Conservation (phyloP, 2,797 vertebrate genomes). For the Gambelia wislizenii region DNA sequence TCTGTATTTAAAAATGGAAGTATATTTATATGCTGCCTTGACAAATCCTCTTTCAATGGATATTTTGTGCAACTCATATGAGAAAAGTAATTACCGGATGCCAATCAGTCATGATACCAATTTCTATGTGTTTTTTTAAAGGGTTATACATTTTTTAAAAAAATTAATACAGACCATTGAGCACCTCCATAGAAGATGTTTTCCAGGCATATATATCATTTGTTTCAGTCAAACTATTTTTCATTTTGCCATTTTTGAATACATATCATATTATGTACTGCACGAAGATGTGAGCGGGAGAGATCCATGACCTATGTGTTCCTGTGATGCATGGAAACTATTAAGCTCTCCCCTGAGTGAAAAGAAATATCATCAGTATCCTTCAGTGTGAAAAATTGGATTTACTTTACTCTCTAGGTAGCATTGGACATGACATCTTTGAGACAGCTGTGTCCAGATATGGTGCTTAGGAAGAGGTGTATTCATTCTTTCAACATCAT, state of each 20-base stretch:
- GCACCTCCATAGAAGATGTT: slow-evolving; percentile 11
- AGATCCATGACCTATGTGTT: slow-evolving; percentile 25
- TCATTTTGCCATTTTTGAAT: slow-evolving; percentile 42
- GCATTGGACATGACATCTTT: neutral
- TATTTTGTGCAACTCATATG: neutral
- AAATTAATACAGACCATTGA: neutral
- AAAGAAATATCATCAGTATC: slow-evolving; percentile 38
- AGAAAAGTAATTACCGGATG: slow-evolving; percentile 9
- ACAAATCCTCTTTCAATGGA: neutral
- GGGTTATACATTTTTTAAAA: neutral
- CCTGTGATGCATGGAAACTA: slow-evolving; percentile 44
- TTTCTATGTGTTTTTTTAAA: neutral
- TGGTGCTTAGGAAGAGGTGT: slow-evolving; percentile 3
- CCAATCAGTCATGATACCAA: neutral
- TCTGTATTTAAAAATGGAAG: neutral
- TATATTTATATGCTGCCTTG: neutral
- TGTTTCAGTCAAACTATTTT: slow-evolving; percentile 39
- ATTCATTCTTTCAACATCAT: slow-evolving; percentile 1
- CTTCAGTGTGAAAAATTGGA: slow-evolving; percentile 41
- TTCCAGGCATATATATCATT: slow-evolving; percentile 25
- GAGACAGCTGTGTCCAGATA: neutral
- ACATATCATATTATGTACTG: slow-evolving; percentile 22
- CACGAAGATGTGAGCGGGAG: slow-evolving; percentile 33
- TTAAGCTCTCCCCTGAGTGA: slow-evolving; percentile 42
- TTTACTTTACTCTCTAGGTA: slow-evolving; percentile 27